Evolutionary conservation across 2,113 vertebrate genomes (phyloP).

Genomic region (Phyllopteryx taeniolatus): DNA sequence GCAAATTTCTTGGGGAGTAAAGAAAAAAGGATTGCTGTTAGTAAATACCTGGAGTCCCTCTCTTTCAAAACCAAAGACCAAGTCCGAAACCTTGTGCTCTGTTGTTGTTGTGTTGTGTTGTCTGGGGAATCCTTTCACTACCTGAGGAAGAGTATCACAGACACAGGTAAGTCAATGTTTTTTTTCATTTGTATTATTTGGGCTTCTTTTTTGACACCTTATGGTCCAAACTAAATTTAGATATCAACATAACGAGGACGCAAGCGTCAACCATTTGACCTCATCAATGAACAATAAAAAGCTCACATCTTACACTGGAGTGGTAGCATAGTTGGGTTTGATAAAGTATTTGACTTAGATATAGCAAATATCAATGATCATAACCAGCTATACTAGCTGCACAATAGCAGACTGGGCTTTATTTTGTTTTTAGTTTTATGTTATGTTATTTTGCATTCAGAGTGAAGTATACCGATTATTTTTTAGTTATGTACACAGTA

Average conservation of each 20-base stretch:
- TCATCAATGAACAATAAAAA: neutral
- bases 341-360: neutral
- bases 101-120: neutral
- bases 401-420: neutral
- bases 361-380: neutral
- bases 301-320: neutral
- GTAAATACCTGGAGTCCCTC: no score
- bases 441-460: neutral
- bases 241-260: neutral
- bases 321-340: neutral
- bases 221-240: neutral
- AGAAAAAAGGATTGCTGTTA: no score
- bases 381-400: neutral
- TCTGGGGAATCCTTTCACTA: neutral
- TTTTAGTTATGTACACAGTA: neutral
- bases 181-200: neutral
- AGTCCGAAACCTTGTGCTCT: no score
- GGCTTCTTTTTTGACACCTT: neutral
- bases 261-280: neutral
- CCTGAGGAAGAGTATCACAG: neutral
- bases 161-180: neutral
- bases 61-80: no score
- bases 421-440: neutral
- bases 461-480: neutral
- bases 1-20: no score